Evolutionary conservation across 2,113 vertebrate genomes (phyloP), one percentile per base, ranked within the genome.

Genomic region (Noctilio leporinus): DNA sequence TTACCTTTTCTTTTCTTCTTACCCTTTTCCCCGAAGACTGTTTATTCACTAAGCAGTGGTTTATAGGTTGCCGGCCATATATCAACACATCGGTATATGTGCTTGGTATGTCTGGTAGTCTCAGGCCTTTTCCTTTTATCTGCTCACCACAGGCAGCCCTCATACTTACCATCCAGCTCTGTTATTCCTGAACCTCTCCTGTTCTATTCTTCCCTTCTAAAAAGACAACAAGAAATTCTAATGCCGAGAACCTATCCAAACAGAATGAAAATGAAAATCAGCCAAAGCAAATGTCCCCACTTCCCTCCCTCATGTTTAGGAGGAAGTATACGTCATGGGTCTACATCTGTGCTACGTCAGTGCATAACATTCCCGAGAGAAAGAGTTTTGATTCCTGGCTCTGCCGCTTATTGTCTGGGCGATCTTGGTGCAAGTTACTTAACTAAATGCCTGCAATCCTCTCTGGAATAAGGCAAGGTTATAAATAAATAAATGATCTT

Each of bases 401-500:
- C 81, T 91, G 93, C 40, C 59, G 76, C 77, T 85, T 87, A 38
- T 14, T 65, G 70, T 92, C 88, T 93, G 94, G 67, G 43, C 76
- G 49, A 97, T 96, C 84, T 81, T 88, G 67, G 91, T n/a, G 87
- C 77, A 88, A 92, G 67, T 90, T 90, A 67, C 72, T 90, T 81
- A 90, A 53, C 67, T 89, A 91, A 77, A 91, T 86, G 88, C 89
- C 85, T 95, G 76, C 90, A 77, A 81, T 76, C 57, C 51, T 84
- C 90, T 97, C 91, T 95, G 95, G 88, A 62, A 65, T 55, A 87
- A 92, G 49, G 53, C 65, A 82, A 73, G 57, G 67, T 40, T 73
- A 81, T 92, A 81, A 92, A 87, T 87, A 96, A 94, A 90, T 89
- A 95, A 94, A 64, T 70, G 91, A 85, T 76, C 87, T 95, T 80